Percentiles rank a stretch among this genome's conserved stretches.
Conservation (phyloP, 2,888 invertebrate genomes). For the Acleris laterana region DNA sequence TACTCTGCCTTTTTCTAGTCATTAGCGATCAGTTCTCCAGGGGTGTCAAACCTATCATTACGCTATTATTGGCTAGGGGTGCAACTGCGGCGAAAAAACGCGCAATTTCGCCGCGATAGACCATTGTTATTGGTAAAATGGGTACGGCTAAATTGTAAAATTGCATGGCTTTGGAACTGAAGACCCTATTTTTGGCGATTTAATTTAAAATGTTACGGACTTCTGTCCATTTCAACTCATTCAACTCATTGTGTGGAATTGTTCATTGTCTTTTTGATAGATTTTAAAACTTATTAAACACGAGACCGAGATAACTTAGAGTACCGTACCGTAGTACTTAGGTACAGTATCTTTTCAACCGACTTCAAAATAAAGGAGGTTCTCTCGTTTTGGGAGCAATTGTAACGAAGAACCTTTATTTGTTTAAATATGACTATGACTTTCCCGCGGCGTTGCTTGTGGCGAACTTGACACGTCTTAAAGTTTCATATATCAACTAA, state of each 20-base stretch:
- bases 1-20: neutral
- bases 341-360: no score
- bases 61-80: conserved; percentile 28
- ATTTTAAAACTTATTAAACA: no score
- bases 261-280: no score
- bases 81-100: conserved; percentile 24
- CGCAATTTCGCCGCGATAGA: conserved; percentile 9
- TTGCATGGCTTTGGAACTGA: conserved; percentile 8
- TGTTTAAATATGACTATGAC: no score
- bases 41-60: conserved; percentile 39
- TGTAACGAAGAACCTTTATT: no score
- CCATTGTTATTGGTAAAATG: conserved; percentile 1
- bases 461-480: no score
- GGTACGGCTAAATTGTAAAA: conserved; percentile 15
- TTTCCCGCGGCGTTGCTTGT: no score
- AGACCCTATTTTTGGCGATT: conserved; percentile 2
- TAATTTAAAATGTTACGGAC: neutral
- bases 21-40: conserved; percentile 13
- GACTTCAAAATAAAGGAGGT: no score
- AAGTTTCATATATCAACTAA: no score
- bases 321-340: no score
- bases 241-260: neutral
- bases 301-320: no score
- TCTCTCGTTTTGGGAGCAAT: no score
- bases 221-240: conserved; percentile 3